Percentiles rank a stretch among this genome's conserved stretches.
Evolutionary conservation across 2,888 invertebrate genomes (phyloP).

Genomic region (Polymixis lichenea): DNA sequence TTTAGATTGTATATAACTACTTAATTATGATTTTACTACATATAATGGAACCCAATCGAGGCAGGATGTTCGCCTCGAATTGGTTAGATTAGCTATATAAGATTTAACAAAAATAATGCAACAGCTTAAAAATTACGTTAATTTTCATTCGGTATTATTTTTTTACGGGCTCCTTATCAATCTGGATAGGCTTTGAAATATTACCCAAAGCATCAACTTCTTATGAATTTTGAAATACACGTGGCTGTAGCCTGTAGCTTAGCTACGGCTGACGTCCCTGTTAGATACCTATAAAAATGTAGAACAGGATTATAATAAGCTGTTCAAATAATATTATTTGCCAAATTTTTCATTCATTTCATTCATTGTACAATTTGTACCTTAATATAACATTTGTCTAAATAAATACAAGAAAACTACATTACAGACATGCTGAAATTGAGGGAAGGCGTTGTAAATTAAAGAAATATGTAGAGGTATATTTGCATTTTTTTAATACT

Average conservation of each 20-base stretch:
- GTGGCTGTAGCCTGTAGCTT: neutral
- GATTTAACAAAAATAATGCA: neutral
- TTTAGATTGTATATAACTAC: neutral
- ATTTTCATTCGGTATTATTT: neutral
- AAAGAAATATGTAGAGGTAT: neutral
- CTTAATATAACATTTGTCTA: constrained; percentile 31
- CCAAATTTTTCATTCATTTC: no score
- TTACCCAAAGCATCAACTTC: neutral
- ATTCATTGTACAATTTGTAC: no score
- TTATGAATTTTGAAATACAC: neutral
- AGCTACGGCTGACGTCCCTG: neutral
- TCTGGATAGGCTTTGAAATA: neutral
- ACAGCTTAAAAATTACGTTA: neutral
- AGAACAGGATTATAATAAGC: neutral
- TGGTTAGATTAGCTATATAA: neutral
- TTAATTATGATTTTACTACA: no score
- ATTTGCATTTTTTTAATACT: neutral
- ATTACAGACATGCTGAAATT: constrained; percentile 74
- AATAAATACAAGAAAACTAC: constrained; percentile 67
- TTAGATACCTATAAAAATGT: neutral
- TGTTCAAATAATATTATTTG: constrained; percentile 9
- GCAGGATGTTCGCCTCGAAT: neutral
- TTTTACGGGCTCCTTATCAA: neutral
- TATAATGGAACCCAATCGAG: no score
- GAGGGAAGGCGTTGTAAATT: constrained; percentile 54